Base-by-base conservation (phyloP, 2,888 invertebrate genomes). In the Yponomeuta plumbellus region DNA sequence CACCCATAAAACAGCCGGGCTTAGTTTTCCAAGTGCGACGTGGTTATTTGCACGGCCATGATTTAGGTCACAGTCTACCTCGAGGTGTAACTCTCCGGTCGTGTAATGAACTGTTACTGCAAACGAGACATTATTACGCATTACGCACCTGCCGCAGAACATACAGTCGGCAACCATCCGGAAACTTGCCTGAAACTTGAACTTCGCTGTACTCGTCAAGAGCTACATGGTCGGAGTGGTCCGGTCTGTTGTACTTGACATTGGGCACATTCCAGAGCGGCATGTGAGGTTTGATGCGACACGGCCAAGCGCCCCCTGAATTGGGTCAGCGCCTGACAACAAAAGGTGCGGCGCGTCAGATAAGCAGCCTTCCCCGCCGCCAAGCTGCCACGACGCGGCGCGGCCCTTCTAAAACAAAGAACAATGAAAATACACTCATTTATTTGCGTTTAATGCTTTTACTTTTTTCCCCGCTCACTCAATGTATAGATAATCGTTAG, bases 281-380 rank as follows among this genome's bases (percentile, higher is more conserved):
- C 39, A 23, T 44, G 44, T 44, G 11, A 61, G 40, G 44, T 61
- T 20, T 61, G 66, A 40, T 39, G 63, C 52, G 56, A 44, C 58
- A 81, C 79, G 80, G 80, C 79, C 77, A 81, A 85, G 84, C 76
- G 81, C 76, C 83, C 82, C 83, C 83, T 80, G 82, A 90, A 89
- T 80, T 89, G 81, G 91, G 90, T 89, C 90, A 89, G 85, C 85
- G 86, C 86, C 85, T 84, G 80, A 83, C 78, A 80, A 86, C 87
- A 87, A 90, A 88, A 90, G 90, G 91, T 89, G 89, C 81, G 87
- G 84, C 85, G 84, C 85, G 83, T 81, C 83, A 84, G 86, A 89
- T 88, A 89, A 88, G 85, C 86, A 83, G 80, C 83, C 81, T 84
- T 85, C 84, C 81, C 86, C 86, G 84, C 80, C 83, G 84, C 80